Evolutionary conservation across 1,140 invertebrate species (phyloP), one percentile per base, ranked within the genome.

Genomic region (Octopus sinensis): DNA sequence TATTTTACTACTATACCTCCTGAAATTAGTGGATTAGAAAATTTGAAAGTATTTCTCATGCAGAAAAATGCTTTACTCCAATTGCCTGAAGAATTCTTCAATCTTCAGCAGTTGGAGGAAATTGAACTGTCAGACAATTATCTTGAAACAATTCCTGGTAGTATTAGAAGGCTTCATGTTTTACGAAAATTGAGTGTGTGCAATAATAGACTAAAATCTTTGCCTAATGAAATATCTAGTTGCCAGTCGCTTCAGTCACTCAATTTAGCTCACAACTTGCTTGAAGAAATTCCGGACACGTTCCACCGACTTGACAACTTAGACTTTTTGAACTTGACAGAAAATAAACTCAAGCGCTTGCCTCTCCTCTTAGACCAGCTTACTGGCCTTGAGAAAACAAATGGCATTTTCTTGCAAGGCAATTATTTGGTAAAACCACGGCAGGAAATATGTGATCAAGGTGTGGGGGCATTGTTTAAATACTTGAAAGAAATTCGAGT

Each of bases 111-210:
- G 78, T 82, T 90, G 68, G 85, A 88, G 80, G 82, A 86, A 68
- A 53, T 90, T 52, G 87, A 89, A 53, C 73, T 90, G 12, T 84
- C 87, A 81, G 88, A 89, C 75, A 90, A 90, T 83, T 87, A 87
- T 80, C 82, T 90, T 53, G 84, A 86, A 73, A 82, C 84, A 52
- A 82, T 90, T n/a, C 88, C 88, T 1, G 54, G 79, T 4, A 83
- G 82, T 54, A 77, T 90, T 13, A 82, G 77, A 43, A 82, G 85
- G 52, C 82, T 90, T 51, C 86, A 84, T 43, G 84, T 85, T 7
- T 81, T 90, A n/a, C 81, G 82, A 62, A 78, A 83, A 23, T 82
- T 90, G 13, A 84, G 86, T 77, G 53, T 90, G 12, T 82, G 82
- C 81, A 82, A 85, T 10, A 90, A 90, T 81, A 83, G 85, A 71